Conservation (phyloP, 2,113 vertebrate species). For the Neofelis nebulosa region DNA sequence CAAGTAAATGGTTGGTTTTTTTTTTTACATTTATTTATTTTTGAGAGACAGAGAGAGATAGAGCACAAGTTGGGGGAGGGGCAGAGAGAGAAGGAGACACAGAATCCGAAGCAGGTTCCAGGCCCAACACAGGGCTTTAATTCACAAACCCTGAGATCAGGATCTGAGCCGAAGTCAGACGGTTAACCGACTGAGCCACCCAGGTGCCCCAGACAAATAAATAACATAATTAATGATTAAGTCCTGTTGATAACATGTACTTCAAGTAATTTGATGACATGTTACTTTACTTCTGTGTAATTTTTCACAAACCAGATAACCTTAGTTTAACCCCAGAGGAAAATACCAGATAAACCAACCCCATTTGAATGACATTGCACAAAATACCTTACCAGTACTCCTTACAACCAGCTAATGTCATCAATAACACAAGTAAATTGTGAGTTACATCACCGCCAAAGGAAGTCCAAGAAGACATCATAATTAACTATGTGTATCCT, state of each 20-base stretch:
- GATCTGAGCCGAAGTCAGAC: no score
- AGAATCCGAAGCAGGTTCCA: no score
- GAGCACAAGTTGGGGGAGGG: no score
- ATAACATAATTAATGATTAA: not conserved
- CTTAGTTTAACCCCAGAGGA: not conserved
- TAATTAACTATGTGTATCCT: not conserved
- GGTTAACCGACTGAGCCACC: no score
- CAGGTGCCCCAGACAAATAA: not conserved
- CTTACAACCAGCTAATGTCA: not conserved
- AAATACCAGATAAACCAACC: not conserved
- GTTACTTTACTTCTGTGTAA: not conserved
- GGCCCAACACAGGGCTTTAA: no score
- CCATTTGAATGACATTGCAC: not conserved
- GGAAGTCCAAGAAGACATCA: not conserved
- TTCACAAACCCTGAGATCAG: no score
- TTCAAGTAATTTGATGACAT: not conserved
- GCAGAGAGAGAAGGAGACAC: no score
- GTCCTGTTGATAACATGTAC: not conserved
- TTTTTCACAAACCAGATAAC: not conserved
- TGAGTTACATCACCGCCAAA: not conserved
- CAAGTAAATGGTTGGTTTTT: not conserved
- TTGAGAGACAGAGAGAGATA: no score
- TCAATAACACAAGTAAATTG: not conserved
- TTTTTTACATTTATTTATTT: no score
- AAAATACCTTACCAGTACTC: not conserved